These are phyloP conservation scores for Xestia xanthographa DNA, from an alignment of 2,888 invertebrate species.

Conservation along the genomic window DNA sequence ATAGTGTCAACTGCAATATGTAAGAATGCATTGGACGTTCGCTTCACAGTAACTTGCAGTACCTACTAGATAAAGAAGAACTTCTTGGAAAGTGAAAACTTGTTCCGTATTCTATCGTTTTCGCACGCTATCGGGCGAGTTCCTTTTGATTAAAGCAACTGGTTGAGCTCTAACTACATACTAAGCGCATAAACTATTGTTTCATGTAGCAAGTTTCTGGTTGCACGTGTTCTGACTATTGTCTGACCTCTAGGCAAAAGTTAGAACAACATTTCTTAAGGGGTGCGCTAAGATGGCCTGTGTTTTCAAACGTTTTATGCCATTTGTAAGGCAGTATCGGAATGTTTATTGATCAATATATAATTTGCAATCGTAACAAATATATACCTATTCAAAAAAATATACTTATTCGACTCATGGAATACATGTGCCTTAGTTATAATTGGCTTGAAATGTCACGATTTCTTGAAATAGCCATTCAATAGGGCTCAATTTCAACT, in stretches of 20 bases:
- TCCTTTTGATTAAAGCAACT: conserved; percentile 58
- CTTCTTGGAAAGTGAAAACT: conserved; percentile 53
- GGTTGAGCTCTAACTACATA: conserved; percentile 33
- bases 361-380: background rate
- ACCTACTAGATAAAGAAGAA: conserved; percentile 25
- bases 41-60: conserved; percentile 10
- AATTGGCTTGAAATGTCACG: background rate
- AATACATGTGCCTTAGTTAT: background rate
- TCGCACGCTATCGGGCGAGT: conserved; percentile 32
- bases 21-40: conserved; percentile 20
- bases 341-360: background rate
- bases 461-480: background rate
- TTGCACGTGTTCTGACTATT: conserved; percentile 36
- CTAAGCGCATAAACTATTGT: conserved; percentile 44
- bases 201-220: conserved; percentile 35
- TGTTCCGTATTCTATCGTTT: conserved; percentile 40
- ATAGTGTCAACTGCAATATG: conserved; percentile 8
- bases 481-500: background rate
- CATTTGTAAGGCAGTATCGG: background rate
- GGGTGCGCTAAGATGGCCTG: background rate
- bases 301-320: background rate
- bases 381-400: background rate
- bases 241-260: conserved; percentile 6
- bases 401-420: background rate
- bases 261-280: background rate